A percentile compares a stretch with the other conserved stretches of the same genome.
These are phyloP conservation scores for Stercorarius parasiticus DNA, from an alignment of 2,113 vertebrate genomes.

Conservation along the genomic window DNA sequence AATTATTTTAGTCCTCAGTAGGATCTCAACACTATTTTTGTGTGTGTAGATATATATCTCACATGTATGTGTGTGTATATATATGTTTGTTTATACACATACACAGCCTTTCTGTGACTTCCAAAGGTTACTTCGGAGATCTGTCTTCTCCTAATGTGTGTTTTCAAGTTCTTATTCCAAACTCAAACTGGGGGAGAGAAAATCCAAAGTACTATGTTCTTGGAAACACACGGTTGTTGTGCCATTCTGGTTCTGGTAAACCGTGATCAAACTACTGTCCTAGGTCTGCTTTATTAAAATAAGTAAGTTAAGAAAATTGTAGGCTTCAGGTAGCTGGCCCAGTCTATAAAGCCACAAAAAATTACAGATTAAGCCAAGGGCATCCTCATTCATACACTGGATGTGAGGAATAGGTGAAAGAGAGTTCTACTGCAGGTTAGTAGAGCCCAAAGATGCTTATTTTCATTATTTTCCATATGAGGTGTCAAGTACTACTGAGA, in stretches of 20 bases:
- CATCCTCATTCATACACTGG: background rate
- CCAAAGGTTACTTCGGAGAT: background rate
- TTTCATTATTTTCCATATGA: background rate
- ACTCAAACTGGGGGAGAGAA: background rate
- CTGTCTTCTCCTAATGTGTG: background rate
- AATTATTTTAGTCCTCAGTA: background rate
- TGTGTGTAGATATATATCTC: fast-evolving
- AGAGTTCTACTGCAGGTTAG: background rate
- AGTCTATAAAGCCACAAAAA: background rate
- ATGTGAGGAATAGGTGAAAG: background rate
- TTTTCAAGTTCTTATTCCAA: background rate
- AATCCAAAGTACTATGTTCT: background rate
- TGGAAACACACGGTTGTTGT: background rate
- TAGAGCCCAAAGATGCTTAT: background rate
- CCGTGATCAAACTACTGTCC: background rate
- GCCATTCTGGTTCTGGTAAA: background rate
- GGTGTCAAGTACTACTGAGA: background rate
- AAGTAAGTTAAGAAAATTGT: background rate
- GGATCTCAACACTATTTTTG: background rate
- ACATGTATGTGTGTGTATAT: background rate
- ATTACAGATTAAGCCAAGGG: background rate
- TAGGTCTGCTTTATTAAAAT: background rate
- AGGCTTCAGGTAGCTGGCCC: background rate
- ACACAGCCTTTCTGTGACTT: background rate
- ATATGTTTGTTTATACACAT: background rate